phyloP scores from a whole-genome alignment of 37 sponge, comb jelly and placozoan species.

The Tethya wilhelma region DNA sequence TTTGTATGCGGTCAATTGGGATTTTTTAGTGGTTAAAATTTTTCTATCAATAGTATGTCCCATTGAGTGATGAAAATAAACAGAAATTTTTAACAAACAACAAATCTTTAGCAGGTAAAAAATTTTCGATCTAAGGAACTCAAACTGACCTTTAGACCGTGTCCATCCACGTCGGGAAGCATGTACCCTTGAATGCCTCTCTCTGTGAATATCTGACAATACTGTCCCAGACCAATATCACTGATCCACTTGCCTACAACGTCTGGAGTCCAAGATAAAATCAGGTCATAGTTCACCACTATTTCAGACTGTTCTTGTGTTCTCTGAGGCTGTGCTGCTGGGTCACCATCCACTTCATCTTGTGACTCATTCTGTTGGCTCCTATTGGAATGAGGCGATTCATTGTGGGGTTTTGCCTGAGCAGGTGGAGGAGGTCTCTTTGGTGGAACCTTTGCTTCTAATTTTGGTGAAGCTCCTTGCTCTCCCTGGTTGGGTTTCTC shows the following conservation, averaged over 20 bases:
- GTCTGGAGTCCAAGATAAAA: conserved; percentile 40
- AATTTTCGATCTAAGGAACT: background rate
- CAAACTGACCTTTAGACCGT: conserved; percentile 47
- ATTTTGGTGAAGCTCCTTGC: background rate
- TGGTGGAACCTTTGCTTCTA: background rate
- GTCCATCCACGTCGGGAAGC: conserved; percentile 51
- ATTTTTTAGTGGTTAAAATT: no score
- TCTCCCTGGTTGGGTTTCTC: background rate
- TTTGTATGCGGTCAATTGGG: no score
- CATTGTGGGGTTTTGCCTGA: background rate
- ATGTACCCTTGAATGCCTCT: conserved; percentile 40
- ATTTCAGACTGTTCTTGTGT: background rate
- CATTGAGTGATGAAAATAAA: no score
- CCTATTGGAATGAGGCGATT: background rate
- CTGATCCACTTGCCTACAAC: conserved; percentile 47
- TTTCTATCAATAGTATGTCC: no score
- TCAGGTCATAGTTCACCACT: background rate
- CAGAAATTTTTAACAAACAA: no score
- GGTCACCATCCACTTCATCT: background rate
- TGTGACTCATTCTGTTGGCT: background rate
- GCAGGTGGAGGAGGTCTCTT: background rate
- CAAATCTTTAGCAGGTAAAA: background rate
- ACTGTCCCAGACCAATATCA: conserved; percentile 30
- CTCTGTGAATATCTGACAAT: conserved; percentile 38
- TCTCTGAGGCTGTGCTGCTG: background rate